These are phyloP conservation scores for Yponomeuta sedellus DNA, from an alignment of 2,888 invertebrate genomes.

Conservation along the genomic window DNA sequence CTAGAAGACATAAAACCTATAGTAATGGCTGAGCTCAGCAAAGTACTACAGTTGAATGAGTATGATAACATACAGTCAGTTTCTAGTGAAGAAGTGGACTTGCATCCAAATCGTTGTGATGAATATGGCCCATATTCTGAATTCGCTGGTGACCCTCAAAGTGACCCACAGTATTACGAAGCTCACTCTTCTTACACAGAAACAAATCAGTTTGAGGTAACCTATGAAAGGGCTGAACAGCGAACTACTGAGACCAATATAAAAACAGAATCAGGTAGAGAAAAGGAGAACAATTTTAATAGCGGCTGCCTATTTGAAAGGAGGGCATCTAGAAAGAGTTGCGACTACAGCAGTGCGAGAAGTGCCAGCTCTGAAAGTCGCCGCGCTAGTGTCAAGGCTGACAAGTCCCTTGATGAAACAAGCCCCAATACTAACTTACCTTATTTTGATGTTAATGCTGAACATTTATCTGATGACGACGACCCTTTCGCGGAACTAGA, in stretches of 20 bases:
- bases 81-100: not conserved
- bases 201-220: not conserved
- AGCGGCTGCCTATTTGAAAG: slow-evolving; percentile 42
- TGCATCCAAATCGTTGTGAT: not conserved
- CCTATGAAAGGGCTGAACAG: not conserved
- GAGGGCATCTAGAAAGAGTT: slow-evolving; percentile 30
- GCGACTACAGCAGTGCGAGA: slow-evolving; percentile 28
- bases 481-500: slow-evolving; percentile 67
- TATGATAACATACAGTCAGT: slow-evolving; percentile 22
- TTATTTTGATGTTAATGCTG: slow-evolving; percentile 47
- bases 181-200: slow-evolving; percentile 7
- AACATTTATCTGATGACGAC: slow-evolving; percentile 55
- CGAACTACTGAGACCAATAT: not conserved
- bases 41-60: slow-evolving; percentile 68
- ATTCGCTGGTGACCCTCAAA: slow-evolving; percentile 3
- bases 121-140: not conserved
- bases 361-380: slow-evolving; percentile 27
- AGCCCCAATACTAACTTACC: slow-evolving; percentile 29
- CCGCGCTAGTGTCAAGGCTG: slow-evolving; percentile 22
- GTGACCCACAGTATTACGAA: slow-evolving; percentile 8
- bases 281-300: not conserved
- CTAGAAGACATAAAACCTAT: slow-evolving; percentile 76
- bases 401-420: slow-evolving; percentile 25
- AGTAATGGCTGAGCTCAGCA: slow-evolving; percentile 76
- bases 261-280: not conserved